Percentiles rank a stretch among this genome's conserved stretches.
phyloP scores from a whole-genome alignment of 2,797 vertebrate genomes.

The Periophthalmus magnuspinnatus region DNA sequence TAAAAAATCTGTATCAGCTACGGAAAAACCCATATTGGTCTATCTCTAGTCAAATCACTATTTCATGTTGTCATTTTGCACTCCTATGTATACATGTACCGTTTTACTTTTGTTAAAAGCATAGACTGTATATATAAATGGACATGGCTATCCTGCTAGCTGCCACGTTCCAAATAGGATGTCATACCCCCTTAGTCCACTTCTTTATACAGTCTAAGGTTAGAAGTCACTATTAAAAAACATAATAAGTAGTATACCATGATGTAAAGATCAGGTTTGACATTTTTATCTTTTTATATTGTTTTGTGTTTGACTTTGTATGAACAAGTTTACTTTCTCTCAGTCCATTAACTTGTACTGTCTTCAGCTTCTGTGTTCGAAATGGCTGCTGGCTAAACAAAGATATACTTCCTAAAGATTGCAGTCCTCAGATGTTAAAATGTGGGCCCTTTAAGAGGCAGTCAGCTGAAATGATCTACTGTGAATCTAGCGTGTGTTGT shows the following conservation, averaged over 20 bases:
- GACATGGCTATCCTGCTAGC: too few species aligned
- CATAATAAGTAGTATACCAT: background rate
- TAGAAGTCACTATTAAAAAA: background rate
- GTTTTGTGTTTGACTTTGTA: background rate
- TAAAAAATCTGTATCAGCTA: too few species aligned
- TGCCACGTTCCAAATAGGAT: too few species aligned
- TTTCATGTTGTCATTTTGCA: background rate
- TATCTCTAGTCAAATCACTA: background rate
- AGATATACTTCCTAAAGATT: slow-evolving; percentile 1
- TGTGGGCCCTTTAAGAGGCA: background rate
- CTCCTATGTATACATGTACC: background rate
- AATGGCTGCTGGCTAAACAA: background rate
- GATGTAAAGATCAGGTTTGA: background rate
- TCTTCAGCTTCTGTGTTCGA: slow-evolving; percentile 6
- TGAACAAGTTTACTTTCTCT: background rate
- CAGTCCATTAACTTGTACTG: background rate
- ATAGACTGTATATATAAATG: too few species aligned
- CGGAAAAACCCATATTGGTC: too few species aligned
- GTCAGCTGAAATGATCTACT: slow-evolving; percentile 2
- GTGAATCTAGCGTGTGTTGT: slow-evolving; percentile 10
- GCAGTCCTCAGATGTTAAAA: background rate
- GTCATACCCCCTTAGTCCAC: too few species aligned
- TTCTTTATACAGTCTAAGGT: too few species aligned
- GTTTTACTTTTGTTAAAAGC: background rate
- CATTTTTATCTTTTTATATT: background rate